Conservation (phyloP, 2,113 vertebrate genomes). For the Helogale parvula region DNA sequence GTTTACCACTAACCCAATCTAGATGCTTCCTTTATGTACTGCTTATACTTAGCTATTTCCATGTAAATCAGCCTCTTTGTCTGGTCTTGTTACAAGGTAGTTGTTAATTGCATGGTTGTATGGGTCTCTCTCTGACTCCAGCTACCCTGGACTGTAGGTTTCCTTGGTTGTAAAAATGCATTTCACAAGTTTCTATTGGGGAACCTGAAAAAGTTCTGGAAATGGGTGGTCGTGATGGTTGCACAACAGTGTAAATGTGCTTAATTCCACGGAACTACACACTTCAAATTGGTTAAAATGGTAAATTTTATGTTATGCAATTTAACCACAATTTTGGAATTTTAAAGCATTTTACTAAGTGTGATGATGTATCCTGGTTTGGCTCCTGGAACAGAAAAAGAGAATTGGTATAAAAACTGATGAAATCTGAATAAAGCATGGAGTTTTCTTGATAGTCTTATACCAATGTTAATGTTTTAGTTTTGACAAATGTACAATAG, state of each 20-base stretch:
- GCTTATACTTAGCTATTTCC: constrained; percentile 48
- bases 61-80: constrained; percentile 46
- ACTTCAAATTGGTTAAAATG: neutral
- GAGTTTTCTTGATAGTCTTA: constrained; percentile 9
- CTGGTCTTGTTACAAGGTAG: constrained; percentile 45
- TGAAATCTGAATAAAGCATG: constrained; percentile 1
- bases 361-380: neutral
- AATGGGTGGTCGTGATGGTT: neutral
- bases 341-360: constrained; percentile 36
- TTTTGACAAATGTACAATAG: constrained; percentile 11
- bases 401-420: constrained; percentile 17
- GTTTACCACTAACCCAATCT: constrained; percentile 44
- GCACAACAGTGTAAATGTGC: neutral
- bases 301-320: neutral
- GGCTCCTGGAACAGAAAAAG: neutral
- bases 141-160: constrained; percentile 27
- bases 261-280: constrained; percentile 50
- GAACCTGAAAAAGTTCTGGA: constrained; percentile 49
- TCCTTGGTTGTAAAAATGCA: constrained; percentile 51
- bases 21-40: constrained; percentile 18
- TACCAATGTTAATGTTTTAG: constrained; percentile 15
- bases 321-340: neutral
- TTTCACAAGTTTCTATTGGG: constrained; percentile 46
- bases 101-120: constrained; percentile 40
- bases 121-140: constrained; percentile 37